phyloP scores from a whole-genome alignment of 1,140 invertebrate genomes.

The Dreissena polymorpha region DNA sequence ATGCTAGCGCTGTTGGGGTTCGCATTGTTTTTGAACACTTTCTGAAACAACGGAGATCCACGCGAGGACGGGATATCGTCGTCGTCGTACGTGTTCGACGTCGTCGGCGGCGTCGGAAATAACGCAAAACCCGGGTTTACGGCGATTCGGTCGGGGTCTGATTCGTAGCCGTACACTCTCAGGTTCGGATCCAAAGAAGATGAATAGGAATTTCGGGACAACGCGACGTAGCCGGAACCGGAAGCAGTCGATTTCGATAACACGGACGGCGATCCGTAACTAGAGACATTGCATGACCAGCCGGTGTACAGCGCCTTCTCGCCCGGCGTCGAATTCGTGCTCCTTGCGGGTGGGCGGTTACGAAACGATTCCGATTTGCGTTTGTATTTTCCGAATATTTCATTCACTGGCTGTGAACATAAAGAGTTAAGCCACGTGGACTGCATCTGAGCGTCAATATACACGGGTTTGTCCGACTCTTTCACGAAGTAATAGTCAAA shows the following conservation, averaged over 20 bases:
- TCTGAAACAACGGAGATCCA: conserved; percentile 30
- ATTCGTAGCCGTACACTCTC: conserved; percentile 6
- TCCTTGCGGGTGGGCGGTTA: background rate
- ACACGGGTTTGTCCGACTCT: conserved; percentile 15
- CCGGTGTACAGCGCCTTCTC: conserved; percentile 43
- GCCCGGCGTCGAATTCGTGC: conserved; percentile 25
- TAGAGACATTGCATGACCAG: conserved; percentile 41
- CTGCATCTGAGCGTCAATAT: conserved; percentile 28
- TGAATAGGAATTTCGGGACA: background rate
- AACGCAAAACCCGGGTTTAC: conserved; percentile 7
- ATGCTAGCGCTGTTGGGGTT: background rate
- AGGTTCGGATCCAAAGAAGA: background rate
- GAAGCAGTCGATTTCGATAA: conserved; percentile 1
- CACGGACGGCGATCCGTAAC: conserved; percentile 13
- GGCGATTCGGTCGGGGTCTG: conserved; percentile 6
- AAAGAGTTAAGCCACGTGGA: conserved; percentile 41
- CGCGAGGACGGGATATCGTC: background rate
- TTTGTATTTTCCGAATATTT: conserved; percentile 53
- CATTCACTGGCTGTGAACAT: conserved; percentile 43
- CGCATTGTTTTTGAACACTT: conserved; percentile 32
- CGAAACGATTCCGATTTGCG: conserved; percentile 31
- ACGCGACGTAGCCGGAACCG: background rate
- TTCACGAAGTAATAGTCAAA: conserved; percentile 52
- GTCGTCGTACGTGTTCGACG: background rate
- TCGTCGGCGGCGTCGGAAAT: conserved; percentile 8